Percentiles rank a stretch among this genome's conserved stretches.
Evolutionary conservation across 2,113 vertebrate species (phyloP).

Genomic region (Podarcis muralis): DNA sequence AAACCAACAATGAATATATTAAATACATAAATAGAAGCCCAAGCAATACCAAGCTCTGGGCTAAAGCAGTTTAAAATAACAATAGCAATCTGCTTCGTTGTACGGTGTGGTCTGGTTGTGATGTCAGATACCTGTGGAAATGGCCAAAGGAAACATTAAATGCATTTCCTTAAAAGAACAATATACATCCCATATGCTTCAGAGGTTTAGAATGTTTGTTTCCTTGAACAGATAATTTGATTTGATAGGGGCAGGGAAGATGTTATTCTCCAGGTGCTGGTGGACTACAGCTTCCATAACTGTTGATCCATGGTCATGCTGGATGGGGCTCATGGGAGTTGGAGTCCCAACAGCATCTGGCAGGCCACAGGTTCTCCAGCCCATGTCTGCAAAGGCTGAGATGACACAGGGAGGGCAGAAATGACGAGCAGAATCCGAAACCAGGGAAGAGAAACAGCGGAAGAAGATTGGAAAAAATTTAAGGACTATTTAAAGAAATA

Average conservation of each 20-base stretch:
- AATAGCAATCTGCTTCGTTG: neutral
- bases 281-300: neutral
- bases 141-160: neutral
- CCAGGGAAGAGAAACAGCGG: too few species aligned
- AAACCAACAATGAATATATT: constrained; percentile 26
- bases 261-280: neutral
- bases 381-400: neutral
- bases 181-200: accelerated
- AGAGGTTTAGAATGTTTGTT: neutral
- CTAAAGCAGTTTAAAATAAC: constrained; percentile 4
- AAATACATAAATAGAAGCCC: constrained; percentile 37
- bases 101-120: neutral
- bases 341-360: neutral
- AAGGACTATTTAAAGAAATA: too few species aligned
- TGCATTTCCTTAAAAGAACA: constrained; percentile 23
- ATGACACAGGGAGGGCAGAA: constrained; percentile 1
- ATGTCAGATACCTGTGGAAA: neutral
- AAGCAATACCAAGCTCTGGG: constrained; percentile 25
- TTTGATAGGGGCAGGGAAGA: neutral
- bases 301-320: neutral
- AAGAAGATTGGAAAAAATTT: too few species aligned
- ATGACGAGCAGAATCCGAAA: too few species aligned
- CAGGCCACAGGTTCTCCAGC: neutral
- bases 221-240: constrained; percentile 13
- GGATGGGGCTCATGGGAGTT: neutral